phyloP scores from a whole-genome alignment of 1,140 invertebrate genomes.

The Heliconius eleuchia region DNA sequence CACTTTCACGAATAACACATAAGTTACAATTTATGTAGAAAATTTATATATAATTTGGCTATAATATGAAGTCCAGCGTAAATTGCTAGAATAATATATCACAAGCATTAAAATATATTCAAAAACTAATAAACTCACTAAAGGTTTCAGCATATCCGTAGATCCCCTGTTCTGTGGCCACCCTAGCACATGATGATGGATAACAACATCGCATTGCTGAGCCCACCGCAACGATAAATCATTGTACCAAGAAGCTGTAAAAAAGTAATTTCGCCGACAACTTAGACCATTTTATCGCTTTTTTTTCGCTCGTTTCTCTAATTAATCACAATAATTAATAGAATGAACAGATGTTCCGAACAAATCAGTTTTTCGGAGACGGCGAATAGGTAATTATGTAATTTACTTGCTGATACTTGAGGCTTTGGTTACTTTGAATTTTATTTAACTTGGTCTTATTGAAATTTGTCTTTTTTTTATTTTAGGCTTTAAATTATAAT shows the following conservation, averaged over 20 bases:
- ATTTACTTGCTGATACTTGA: not conserved
- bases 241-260: constrained; percentile 44
- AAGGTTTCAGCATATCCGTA: not conserved
- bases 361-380: not conserved
- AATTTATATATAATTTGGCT: too few species aligned
- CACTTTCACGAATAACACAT: too few species aligned
- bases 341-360: constrained; percentile 26
- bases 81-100: not conserved
- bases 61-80: too few species aligned
- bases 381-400: not conserved
- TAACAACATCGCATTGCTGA: constrained; percentile 48
- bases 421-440: not conserved
- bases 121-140: not conserved
- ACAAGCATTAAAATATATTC: not conserved
- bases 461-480: too few species aligned
- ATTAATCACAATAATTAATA: constrained; percentile 32
- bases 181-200: constrained; percentile 54
- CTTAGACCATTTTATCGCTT: constrained; percentile 35
- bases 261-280: constrained; percentile 49
- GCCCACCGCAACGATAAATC: constrained; percentile 47
- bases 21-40: too few species aligned
- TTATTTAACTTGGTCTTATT: not conserved
- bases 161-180: constrained; percentile 31
- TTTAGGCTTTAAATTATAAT: too few species aligned
- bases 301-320: constrained; percentile 22